Percentiles rank a stretch among this genome's conserved stretches.
phyloP scores from a whole-genome alignment of 2,888 invertebrate genomes.

The Pasiphila rectangulata region DNA sequence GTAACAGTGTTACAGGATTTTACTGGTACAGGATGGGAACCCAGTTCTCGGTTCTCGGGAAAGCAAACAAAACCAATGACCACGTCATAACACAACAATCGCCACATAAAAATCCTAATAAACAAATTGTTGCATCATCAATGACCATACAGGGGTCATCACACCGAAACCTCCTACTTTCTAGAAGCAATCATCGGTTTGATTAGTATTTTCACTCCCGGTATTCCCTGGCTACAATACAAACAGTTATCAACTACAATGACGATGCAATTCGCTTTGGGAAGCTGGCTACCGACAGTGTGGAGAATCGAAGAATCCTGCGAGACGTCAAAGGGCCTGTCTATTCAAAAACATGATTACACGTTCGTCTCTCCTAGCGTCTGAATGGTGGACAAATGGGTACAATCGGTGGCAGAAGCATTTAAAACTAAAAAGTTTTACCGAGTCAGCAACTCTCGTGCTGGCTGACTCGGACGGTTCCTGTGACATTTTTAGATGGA shows the following conservation, averaged over 20 bases:
- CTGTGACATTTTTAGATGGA: too few species aligned
- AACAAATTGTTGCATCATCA: slow-evolving; percentile 40
- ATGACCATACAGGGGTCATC: slow-evolving; percentile 64
- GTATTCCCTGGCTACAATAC: slow-evolving; percentile 60
- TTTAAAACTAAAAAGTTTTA: neutral
- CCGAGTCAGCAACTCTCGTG: too few species aligned
- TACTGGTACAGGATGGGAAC: too few species aligned
- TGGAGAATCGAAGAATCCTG: slow-evolving; percentile 60
- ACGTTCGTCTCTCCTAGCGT: slow-evolving; percentile 34
- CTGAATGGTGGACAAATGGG: slow-evolving; percentile 5
- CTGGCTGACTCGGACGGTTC: too few species aligned
- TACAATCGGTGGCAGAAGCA: slow-evolving; percentile 12
- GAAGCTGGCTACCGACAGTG: slow-evolving; percentile 60
- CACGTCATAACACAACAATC: neutral
- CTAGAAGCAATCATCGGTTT: slow-evolving; percentile 55
- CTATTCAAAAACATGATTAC: slow-evolving; percentile 70
- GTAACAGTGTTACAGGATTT: too few species aligned
- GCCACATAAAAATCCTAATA: slow-evolving; percentile 33
- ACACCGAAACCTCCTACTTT: slow-evolving; percentile 68
- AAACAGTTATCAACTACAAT: slow-evolving; percentile 73
- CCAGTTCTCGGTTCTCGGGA: too few species aligned
- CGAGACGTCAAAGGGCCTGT: slow-evolving; percentile 59
- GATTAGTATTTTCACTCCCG: slow-evolving; percentile 74
- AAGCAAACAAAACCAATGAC: too few species aligned
- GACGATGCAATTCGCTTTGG: slow-evolving; percentile 59